Base-by-base conservation (phyloP, 2,113 vertebrate species). In the Nibea albiflora region DNA sequence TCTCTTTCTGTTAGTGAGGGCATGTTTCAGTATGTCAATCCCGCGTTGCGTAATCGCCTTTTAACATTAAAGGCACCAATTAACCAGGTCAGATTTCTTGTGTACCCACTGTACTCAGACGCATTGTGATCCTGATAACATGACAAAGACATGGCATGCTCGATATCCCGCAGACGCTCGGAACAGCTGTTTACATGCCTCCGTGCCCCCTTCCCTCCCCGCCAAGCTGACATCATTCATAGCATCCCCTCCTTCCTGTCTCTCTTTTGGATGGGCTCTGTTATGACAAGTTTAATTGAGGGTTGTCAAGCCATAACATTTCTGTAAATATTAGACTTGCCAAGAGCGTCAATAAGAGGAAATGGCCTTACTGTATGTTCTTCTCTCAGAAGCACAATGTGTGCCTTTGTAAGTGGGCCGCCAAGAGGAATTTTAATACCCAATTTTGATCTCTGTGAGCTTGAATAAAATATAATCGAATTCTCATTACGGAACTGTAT, bases 251-350 rank as follows among this genome's bases (percentile, higher is more conserved):
- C 91, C 92, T 93, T 94, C 91, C 92, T 93, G 92, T 94, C 90
- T 93, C 91, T 85, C 90, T 87, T 88, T 89, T 90, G 85, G 92
- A 94, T 93, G 92, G 90, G 91, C 89, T 92, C 89, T 95, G 94
- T 95, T 95, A 95, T 95, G 95, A 94, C 95, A 95, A 84, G 95
- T 95, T 93, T 95, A 96, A 96, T 96, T 95, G 94, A 87, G 91
- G 91, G 94, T 92, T 95, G 95, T 96, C 95, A 95, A 89, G 87
- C 88, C 89, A 89, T 93, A 94, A 93, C 91, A 94, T 94, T 94
- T 95, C 90, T 93, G 91, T 94, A 95, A 95, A 95, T 96, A 95
- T 93, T 87, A 94, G 91, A 90, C 91, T 87, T 92, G 94, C 93
- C 94, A 94, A 91, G 88, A 94, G 87, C 83, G 89, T 91, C 94